Evolutionary conservation across 92 coral and sea anemone species (phyloP), one percentile per base, ranked within the genome.

Genomic region (Porites rus): DNA sequence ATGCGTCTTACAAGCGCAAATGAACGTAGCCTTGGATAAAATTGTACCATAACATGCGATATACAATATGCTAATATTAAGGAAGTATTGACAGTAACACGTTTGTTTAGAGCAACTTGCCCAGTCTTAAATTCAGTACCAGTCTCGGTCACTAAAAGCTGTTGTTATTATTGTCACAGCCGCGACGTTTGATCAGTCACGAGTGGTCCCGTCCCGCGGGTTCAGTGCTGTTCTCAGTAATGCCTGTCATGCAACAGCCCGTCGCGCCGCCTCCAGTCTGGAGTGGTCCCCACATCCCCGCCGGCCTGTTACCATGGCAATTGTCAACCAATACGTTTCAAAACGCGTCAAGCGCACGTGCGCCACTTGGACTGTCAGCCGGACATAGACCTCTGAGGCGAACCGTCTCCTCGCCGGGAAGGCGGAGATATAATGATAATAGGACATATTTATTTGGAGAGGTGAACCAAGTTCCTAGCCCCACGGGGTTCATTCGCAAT

Each of bases 151-250:
- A 38, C 46, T 38, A 38, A 38, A 38, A 38, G 38, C 58, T 74
- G 46, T 46, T 43, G 18, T 56, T 51, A 58, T 76, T 22, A 51
- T 79, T 64, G 13, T 61, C 20, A 22, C 82, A 85, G 88, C 76
- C 82, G 7, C 95, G 95, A 53, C 92, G 93, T 66, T 89, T 93
- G 50, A 91, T 91, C 78, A 94, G 95, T 68, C 98, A 94, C 31
- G 98, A 94, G 88, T 94, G 94, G 18, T 94, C 93, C 82, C 90
- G 96, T 74, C 98, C 98, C 63, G 98, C 98, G 51, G 98, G 98
- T 65, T 94, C 98, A 46, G 98, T 94, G 64, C 82, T 94, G 66
- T 94, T 94, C 75, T 94, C 98, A 17, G 95, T 94, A 6, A 94
- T 94, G 98, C 98, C 98, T 20, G 91, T 94, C 65, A 92, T 94